Evolutionary conservation across 1,140 invertebrate genomes (phyloP).

Genomic region (Whitmania pigra): DNA sequence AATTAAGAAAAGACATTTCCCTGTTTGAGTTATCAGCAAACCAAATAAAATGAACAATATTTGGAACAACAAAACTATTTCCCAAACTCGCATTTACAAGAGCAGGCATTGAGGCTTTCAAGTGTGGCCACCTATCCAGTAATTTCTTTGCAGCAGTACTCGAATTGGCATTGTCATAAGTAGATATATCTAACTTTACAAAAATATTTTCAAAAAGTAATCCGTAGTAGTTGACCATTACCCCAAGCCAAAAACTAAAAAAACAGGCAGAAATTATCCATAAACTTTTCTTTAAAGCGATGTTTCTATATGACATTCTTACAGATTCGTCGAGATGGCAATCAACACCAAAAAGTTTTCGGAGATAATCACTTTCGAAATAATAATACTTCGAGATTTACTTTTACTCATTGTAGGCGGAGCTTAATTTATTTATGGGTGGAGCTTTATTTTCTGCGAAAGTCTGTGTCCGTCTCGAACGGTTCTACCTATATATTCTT

Average conservation of each 20-base stretch:
- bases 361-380: no score
- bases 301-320: no score
- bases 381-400: no score
- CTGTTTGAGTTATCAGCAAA: conserved; percentile 11
- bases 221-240: conserved; percentile 16
- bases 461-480: no score
- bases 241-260: background rate
- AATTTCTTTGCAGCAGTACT: background rate
- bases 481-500: no score
- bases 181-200: background rate
- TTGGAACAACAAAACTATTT: conserved; percentile 17
- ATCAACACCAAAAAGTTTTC: no score
- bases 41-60: conserved; percentile 23
- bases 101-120: background rate
- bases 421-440: no score
- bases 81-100: background rate
- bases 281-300: no score
- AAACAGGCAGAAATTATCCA: background rate
- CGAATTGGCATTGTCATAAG: background rate
- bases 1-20: conserved; percentile 18
- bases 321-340: no score
- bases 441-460: no score
- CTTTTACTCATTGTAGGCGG: no score
- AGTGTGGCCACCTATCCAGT: background rate
- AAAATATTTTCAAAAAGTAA: conserved; percentile 14